These are phyloP conservation scores for Megaceryle torquata DNA, from an alignment of 2,113 vertebrate genomes.

Conservation along the genomic window DNA sequence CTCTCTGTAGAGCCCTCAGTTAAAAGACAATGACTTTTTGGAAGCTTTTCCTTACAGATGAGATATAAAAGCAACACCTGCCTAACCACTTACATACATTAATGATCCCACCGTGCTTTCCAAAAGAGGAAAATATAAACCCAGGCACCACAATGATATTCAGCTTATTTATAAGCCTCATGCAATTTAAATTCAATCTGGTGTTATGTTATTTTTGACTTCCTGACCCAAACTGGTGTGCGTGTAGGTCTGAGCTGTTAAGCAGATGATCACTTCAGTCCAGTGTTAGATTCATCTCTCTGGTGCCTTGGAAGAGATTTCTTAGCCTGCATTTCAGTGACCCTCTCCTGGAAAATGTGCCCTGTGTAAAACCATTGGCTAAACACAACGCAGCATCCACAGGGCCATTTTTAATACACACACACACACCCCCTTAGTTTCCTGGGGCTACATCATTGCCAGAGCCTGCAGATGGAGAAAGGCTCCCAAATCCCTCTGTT, in stretches of 20 bases:
- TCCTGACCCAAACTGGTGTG: conserved; percentile 26
- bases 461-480: conserved; percentile 41
- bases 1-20: neutral
- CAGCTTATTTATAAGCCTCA: neutral
- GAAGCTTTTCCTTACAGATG: conserved; percentile 22
- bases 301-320: conserved; percentile 15
- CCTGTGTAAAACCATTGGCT: neutral
- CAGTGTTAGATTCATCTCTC: neutral
- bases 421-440: neutral
- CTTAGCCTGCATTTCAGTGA: neutral
- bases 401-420: conserved; percentile 15
- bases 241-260: conserved; percentile 28
- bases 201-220: conserved; percentile 28
- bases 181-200: conserved; percentile 35
- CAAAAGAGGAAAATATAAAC: conserved; percentile 38
- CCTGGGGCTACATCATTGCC: neutral
- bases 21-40: conserved; percentile 26
- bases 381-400: neutral
- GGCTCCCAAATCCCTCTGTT: conserved; percentile 69
- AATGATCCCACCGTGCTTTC: neutral
- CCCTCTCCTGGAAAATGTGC: neutral
- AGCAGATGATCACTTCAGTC: neutral
- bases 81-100: conserved; percentile 16
- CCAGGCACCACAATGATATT: neutral
- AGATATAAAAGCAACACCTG: conserved; percentile 4